Conservation (phyloP, 1,140 invertebrate species). For the Cydia pomonella region DNA sequence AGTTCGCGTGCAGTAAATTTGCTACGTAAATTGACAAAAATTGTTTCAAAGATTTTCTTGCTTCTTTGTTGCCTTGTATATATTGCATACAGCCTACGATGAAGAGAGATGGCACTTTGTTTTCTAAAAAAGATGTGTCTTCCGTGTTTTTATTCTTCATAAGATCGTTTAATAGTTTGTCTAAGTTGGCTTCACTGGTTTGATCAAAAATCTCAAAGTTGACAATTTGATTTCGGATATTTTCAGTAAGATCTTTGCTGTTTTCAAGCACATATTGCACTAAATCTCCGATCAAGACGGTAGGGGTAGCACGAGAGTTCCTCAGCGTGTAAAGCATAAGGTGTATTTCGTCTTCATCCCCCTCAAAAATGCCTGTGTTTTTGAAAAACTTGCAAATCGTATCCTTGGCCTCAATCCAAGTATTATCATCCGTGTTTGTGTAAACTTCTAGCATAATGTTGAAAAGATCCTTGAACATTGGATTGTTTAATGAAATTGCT, state of each 20-base stretch:
- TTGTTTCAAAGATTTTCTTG: conserved; percentile 63
- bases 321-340: conserved; percentile 83
- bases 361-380: conserved; percentile 83
- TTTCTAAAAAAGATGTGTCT: conserved; percentile 65
- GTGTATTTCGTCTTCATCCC: conserved; percentile 83
- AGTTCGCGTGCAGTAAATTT: conserved; percentile 74
- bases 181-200: conserved; percentile 55
- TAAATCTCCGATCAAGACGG: conserved; percentile 62
- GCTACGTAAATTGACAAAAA: conserved; percentile 67
- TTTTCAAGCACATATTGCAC: conserved; percentile 66
- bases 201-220: conserved; percentile 63
- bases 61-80: conserved; percentile 58
- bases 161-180: conserved; percentile 71
- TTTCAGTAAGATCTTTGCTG: conserved; percentile 55
- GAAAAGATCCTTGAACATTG: conserved; percentile 82
- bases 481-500: conserved; percentile 80
- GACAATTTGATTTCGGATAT: conserved; percentile 58
- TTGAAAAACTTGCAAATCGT: conserved; percentile 81
- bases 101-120: conserved; percentile 69
- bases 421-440: conserved; percentile 71
- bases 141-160: conserved; percentile 60
- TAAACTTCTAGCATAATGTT: conserved; percentile 82
- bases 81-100: conserved; percentile 72
- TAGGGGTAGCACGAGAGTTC: conserved; percentile 54
- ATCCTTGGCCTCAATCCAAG: conserved; percentile 68